phyloP scores from a whole-genome alignment of 2,888 invertebrate genomes.

The Liposcelis brunnea region DNA sequence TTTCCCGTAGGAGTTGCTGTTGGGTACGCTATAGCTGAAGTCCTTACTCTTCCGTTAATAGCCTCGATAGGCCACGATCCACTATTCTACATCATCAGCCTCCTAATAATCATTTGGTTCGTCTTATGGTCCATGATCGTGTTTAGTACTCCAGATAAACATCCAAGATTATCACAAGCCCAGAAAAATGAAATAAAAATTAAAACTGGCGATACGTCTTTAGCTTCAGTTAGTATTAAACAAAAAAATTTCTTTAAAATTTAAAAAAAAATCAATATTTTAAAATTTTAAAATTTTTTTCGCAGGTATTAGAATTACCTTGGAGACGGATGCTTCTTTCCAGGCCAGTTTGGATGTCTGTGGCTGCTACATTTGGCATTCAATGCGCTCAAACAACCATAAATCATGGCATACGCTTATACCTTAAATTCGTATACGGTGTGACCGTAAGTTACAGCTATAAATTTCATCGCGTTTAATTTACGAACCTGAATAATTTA shows the following conservation, averaged over 20 bases:
- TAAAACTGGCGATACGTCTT: neutral
- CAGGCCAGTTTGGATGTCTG: conserved; percentile 2
- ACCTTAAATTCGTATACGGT: conserved; percentile 2
- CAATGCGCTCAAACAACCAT: neutral
- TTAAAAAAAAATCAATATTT: neutral
- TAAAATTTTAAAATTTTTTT: neutral
- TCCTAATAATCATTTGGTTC: too few relatives aligned
- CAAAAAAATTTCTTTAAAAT: neutral
- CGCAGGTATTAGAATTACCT: neutral
- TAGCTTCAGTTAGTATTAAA: neutral
- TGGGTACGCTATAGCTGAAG: too few relatives aligned
- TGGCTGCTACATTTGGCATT: neutral
- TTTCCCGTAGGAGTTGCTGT: too few relatives aligned
- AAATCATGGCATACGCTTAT: neutral
- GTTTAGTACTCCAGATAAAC: too few relatives aligned
- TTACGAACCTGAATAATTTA: neutral
- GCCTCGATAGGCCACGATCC: neutral
- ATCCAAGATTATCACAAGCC: too few relatives aligned
- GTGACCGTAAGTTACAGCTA: neutral
- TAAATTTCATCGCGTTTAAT: neutral
- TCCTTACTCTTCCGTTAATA: neutral
- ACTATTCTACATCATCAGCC: too few relatives aligned
- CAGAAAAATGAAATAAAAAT: too few relatives aligned
- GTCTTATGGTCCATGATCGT: too few relatives aligned
- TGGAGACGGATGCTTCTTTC: neutral